phyloP scores from a whole-genome alignment of 2,888 invertebrate species.

The Rhopalosiphum nymphaeae region DNA sequence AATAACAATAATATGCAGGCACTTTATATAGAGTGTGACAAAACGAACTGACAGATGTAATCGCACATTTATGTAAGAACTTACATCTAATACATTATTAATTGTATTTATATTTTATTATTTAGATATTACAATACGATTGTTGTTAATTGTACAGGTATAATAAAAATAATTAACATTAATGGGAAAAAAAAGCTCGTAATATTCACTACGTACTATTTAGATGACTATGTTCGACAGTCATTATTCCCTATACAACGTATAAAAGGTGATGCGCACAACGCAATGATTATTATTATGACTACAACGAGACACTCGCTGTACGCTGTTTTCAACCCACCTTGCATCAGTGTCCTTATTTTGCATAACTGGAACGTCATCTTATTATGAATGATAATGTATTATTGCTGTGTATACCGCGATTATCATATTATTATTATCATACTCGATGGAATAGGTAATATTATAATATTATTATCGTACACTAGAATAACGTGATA shows the following conservation, averaged over 20 bases:
- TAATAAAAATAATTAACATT: neutral
- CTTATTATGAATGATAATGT: neutral
- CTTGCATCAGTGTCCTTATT: neutral
- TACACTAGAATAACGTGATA: neutral
- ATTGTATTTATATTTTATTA: neutral
- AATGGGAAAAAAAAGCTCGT: neutral
- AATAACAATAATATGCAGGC: neutral
- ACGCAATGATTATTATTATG: neutral
- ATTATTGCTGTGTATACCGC: neutral
- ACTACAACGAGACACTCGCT: neutral
- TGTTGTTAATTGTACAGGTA: neutral
- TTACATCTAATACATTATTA: neutral
- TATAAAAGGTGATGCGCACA: neutral
- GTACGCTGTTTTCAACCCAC: neutral
- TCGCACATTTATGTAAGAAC: too few relatives aligned
- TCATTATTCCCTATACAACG: neutral
- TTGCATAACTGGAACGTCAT: slow-evolving; percentile 28
- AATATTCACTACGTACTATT: neutral
- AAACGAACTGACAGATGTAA: neutral
- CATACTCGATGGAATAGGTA: neutral
- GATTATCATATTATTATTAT: neutral
- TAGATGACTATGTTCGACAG: neutral
- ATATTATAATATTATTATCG: neutral
- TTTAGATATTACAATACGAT: neutral
- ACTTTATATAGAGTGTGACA: neutral